phyloP scores from a whole-genome alignment of 2,113 vertebrate species.

The Poecile atricapillus region DNA sequence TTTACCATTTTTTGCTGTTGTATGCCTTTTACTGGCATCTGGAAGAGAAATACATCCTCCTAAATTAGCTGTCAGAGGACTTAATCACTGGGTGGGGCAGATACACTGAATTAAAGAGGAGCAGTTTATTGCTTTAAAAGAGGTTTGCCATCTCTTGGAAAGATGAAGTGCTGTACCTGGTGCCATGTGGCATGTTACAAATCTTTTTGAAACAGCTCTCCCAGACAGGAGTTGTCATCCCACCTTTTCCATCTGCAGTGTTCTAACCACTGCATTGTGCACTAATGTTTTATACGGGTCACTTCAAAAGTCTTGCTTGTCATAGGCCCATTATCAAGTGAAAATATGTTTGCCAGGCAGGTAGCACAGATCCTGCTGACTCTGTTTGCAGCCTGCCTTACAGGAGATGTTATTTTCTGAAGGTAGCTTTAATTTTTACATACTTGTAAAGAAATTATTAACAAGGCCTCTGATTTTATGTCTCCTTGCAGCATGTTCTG shows the following conservation, averaged over 20 bases:
- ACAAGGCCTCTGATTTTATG: background rate
- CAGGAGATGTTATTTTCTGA: background rate
- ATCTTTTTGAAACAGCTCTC: background rate
- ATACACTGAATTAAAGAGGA: background rate
- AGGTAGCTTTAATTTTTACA: background rate
- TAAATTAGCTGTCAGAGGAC: background rate
- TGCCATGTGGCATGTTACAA: background rate
- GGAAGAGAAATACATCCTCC: background rate
- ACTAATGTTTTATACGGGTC: accelerated
- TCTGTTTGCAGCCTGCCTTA: background rate
- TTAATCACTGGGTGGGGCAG: background rate
- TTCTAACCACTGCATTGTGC: accelerated
- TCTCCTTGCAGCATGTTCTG: background rate
- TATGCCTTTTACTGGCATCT: background rate
- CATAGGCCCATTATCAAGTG: background rate
- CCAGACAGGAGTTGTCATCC: background rate
- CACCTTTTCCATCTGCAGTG: background rate
- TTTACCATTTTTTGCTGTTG: background rate
- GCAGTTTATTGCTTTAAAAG: background rate
- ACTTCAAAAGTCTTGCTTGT: background rate
- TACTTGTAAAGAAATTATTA: background rate
- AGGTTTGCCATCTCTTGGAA: background rate
- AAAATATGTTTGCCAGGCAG: background rate
- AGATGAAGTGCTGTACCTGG: background rate
- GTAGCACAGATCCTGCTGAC: background rate